phyloP scores from a whole-genome alignment of 1,140 invertebrate species.

The Leptestheria dahalacensis region DNA sequence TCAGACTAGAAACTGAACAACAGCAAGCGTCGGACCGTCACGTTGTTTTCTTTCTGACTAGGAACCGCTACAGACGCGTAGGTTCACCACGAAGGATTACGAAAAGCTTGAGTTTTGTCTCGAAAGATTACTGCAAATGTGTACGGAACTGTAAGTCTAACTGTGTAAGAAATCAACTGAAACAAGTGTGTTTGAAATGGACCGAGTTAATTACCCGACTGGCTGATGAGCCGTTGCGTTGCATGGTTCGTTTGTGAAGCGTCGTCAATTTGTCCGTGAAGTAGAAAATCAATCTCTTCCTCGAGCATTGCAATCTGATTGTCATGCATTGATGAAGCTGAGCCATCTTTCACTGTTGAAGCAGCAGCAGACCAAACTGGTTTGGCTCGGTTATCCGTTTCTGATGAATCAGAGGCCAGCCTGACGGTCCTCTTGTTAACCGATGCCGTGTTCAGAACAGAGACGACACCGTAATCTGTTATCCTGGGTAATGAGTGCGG shows the following conservation, averaged over 20 bases:
- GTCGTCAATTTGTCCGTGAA: conserved; percentile 22
- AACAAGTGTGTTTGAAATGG: too few species aligned
- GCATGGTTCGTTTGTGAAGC: background rate
- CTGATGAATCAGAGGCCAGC: background rate
- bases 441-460: background rate
- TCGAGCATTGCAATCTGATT: conserved; percentile 22
- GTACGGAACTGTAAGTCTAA: too few species aligned
- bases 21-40: too few species aligned
- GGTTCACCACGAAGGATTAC: too few species aligned
- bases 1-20: too few species aligned
- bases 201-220: background rate
- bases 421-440: background rate
- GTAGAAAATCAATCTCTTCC: conserved; percentile 27
- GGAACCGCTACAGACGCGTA: too few species aligned
- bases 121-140: too few species aligned
- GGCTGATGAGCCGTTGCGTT: background rate
- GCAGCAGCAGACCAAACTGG: background rate
- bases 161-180: too few species aligned
- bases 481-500: background rate
- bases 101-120: too few species aligned
- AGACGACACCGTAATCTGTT: background rate
- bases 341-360: conserved; percentile 7
- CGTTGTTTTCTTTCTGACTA: too few species aligned
- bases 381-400: background rate
- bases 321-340: conserved; percentile 18